Base-by-base conservation (phyloP, 2,888 invertebrate species). In the Perithous albicinctus region DNA sequence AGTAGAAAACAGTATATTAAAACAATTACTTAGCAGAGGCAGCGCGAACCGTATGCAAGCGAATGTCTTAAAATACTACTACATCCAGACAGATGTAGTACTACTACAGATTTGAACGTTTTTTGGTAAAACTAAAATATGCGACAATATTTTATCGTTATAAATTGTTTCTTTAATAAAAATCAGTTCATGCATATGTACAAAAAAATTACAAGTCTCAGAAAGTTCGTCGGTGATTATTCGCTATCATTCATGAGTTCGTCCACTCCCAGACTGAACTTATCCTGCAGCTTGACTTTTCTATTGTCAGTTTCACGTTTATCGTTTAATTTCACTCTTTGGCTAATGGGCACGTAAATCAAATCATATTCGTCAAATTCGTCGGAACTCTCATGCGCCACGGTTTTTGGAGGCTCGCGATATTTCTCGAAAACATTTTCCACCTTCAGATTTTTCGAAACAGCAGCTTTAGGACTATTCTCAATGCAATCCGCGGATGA, bases 331-430 rank as follows among this genome's bases (percentile, higher is more conserved):
- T 69, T 48, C 15, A 91, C 32, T 80, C 91, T 87, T 78, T 89
- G 78, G 63, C 78, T 79, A 20, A 92, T 82, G n/a, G 92, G 91
- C 26, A 92, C 84, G 51, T 92, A 91, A 15, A 83, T 72, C 26
- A 87, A 80, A 15, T 87, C 86, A 35, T 91, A 84, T 43, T 85
- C 38, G 20, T 83, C 88, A 83, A 89, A 90, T 81, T 91, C 91
- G 70, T 91, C 90, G 26, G 66, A 75, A 4, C 15, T 29, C 2
- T 78, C 70, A 23, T 56, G 48, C 46, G 8, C 10, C 10, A 35
- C 15, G 1, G n/a, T 12, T 1, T 18, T 54, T n/a, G 8, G 29
- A 15, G n/a, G 26, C 10, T 61, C 35, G 2, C 73, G 8, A 8
- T 6, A 10, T 2, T 43, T 29, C 32, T 76, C 59, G 4, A 23